Conservation (phyloP, 2,113 vertebrate species). For the Pelusios castaneus region DNA sequence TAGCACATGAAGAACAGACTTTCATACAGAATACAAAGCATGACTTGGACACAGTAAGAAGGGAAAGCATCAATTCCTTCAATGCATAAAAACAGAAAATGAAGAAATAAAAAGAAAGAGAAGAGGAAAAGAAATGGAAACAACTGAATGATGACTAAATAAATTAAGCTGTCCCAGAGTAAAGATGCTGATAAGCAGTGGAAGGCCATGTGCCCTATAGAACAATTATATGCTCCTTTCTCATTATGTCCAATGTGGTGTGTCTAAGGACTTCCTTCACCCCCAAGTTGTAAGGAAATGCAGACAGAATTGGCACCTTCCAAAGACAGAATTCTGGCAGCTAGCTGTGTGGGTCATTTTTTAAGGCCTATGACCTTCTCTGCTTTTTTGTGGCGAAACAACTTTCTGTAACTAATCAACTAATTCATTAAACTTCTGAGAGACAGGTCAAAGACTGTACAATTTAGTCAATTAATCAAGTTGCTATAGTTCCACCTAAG, state of each 20-base stretch:
- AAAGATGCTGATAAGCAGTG: neutral
- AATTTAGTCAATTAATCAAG: slow-evolving; percentile 73
- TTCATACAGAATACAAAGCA: neutral
- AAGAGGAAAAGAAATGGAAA: neutral
- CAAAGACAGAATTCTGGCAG: neutral
- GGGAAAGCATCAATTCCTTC: neutral
- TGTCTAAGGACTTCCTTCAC: neutral
- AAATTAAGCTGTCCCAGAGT: neutral
- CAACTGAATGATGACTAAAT: neutral
- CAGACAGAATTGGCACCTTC: neutral
- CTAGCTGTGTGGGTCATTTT: neutral
- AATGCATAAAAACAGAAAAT: neutral
- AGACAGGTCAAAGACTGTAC: slow-evolving; percentile 67
- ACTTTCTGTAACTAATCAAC: slow-evolving; percentile 62
- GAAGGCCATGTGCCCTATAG: rapidly evolving
- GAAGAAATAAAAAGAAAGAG: neutral
- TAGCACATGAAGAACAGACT: neutral
- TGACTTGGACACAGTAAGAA: neutral
- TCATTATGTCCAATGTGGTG: neutral
- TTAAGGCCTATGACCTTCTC: slow-evolving; percentile 32
- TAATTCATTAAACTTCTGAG: slow-evolving; percentile 64
- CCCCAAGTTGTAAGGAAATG: neutral
- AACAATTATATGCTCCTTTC: neutral
- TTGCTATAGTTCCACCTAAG: slow-evolving; percentile 10
- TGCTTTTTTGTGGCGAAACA: slow-evolving; percentile 17